Conservation (phyloP, 2,113 vertebrate species). For the Corythaeola cristata region DNA sequence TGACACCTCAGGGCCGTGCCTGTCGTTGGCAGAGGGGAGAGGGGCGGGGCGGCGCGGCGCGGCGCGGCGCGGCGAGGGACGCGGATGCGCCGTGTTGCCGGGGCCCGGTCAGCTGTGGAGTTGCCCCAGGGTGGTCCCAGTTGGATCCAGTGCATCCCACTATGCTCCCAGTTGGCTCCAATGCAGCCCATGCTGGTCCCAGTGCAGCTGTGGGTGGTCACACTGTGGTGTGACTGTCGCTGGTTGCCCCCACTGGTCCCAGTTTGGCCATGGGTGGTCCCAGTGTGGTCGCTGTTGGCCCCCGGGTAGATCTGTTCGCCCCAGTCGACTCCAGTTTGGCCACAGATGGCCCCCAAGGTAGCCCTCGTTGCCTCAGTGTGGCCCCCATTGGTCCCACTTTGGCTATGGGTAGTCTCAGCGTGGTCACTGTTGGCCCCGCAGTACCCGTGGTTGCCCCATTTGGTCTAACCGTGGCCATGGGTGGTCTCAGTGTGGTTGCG, state of each 20-base stretch:
- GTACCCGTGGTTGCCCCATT: background rate
- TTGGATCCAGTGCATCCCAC: accelerated
- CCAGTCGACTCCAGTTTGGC: too few species aligned
- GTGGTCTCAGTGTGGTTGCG: too few species aligned
- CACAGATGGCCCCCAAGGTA: background rate
- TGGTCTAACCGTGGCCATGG: too few species aligned
- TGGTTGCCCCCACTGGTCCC: background rate
- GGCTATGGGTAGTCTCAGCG: background rate
- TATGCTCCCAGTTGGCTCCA: accelerated
- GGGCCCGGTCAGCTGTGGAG: accelerated
- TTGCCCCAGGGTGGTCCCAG: accelerated
- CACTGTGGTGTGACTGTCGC: too few species aligned
- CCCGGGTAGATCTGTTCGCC: too few species aligned
- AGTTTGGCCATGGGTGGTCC: background rate
- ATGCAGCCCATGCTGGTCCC: accelerated
- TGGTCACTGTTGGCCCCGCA: background rate
- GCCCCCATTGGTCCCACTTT: background rate
- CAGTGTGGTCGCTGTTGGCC: too few species aligned
- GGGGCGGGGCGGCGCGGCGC: background rate
- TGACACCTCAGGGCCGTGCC: accelerated
- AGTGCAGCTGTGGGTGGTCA: background rate
- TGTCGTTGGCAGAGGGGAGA: accelerated
- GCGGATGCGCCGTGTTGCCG: accelerated
- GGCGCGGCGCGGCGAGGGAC: background rate
- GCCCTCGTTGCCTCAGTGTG: background rate